phyloP scores from a whole-genome alignment of 2,113 vertebrate genomes.

The Psilopsiagon aymara region DNA sequence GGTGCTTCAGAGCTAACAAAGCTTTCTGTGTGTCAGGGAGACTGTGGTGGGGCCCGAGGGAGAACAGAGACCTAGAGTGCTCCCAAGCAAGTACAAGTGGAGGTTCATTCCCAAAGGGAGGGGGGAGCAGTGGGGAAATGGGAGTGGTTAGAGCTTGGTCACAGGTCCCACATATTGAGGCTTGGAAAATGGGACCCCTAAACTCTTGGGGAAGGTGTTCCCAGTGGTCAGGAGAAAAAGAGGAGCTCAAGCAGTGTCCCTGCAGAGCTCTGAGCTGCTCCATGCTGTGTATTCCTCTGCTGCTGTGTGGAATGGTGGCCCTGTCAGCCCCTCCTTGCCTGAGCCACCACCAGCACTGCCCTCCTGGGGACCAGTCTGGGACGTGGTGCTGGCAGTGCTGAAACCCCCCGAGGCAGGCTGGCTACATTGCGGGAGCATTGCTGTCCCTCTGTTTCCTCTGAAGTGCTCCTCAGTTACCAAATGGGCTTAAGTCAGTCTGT shows the following conservation, averaged over 20 bases:
- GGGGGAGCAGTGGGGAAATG: neutral
- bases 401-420: neutral
- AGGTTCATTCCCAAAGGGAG: neutral
- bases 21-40: conserved; percentile 40
- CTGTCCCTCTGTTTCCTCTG: neutral
- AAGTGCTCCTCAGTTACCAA: neutral
- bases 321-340: neutral
- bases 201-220: neutral
- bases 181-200: neutral
- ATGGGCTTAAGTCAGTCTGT: neutral
- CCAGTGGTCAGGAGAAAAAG: neutral
- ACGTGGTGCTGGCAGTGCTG: neutral
- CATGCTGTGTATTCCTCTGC: neutral
- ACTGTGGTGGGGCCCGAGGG: neutral
- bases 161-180: fast-evolving
- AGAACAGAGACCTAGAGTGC: neutral
- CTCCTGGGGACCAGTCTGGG: neutral
- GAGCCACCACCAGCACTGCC: neutral
- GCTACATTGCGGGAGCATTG: neutral
- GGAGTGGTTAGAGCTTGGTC: neutral
- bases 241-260: neutral
- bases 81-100: neutral
- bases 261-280: neutral
- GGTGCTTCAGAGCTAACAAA: conserved; percentile 46
- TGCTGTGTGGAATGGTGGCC: neutral